Conservation (phyloP, 2,888 invertebrate species). For the Cheilosia vulpina region DNA sequence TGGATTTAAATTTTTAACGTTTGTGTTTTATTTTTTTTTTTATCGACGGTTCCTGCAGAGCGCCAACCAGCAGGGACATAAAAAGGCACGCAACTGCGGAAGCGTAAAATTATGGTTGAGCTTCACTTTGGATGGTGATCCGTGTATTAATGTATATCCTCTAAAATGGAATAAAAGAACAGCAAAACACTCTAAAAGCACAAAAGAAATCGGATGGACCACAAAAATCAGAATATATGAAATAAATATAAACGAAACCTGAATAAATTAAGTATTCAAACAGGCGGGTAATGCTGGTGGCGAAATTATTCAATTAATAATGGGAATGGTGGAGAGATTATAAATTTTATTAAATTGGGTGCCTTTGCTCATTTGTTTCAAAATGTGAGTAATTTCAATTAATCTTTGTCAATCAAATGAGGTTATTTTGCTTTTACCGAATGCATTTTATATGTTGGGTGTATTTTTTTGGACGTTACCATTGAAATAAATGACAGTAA, state of each 20-base stretch:
- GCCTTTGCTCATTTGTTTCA: too few species aligned
- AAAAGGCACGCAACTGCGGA: conserved; percentile 36
- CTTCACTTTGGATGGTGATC: neutral
- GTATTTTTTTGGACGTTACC: too few species aligned
- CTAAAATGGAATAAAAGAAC: conserved; percentile 3
- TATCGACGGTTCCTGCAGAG: conserved; percentile 24
- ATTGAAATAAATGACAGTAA: too few species aligned
- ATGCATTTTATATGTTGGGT: too few species aligned
- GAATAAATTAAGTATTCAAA: conserved; percentile 3
- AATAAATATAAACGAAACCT: conserved; percentile 3
- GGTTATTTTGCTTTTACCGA: too few species aligned
- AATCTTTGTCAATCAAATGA: too few species aligned
- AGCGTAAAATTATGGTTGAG: conserved; percentile 59
- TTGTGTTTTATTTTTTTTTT: conserved; percentile 27
- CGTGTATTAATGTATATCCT: conserved; percentile 16
- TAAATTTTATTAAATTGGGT: too few species aligned
- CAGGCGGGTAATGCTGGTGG: neutral
- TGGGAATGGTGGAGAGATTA: too few species aligned
- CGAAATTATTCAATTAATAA: too few species aligned
- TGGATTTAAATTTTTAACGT: conserved; percentile 56
- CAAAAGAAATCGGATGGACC: conserved; percentile 31
- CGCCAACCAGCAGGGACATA: neutral
- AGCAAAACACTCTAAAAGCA: too few species aligned
- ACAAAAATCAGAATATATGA: conserved; percentile 40
- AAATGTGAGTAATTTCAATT: too few species aligned